phyloP scores from a whole-genome alignment of 1,140 invertebrate genomes.

The Eciton burchellii region DNA sequence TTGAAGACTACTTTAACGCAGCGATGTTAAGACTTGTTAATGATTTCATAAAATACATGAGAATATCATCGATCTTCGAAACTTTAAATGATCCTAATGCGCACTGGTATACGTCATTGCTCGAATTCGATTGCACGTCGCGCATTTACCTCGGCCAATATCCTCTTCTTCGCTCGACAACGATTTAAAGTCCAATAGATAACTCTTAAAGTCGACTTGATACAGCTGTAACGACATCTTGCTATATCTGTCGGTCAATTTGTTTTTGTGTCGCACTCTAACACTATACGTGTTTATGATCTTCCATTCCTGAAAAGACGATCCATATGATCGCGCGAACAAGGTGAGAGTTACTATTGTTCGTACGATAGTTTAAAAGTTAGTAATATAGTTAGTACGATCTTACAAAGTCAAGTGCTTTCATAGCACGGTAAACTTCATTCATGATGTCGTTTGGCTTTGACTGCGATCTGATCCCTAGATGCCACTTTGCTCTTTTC shows the following conservation, averaged over 20 bases:
- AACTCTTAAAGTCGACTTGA: constrained; percentile 99
- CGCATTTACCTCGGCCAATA: constrained; percentile 86
- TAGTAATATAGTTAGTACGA: no score
- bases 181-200: constrained; percentile 98
- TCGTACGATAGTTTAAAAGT: no score
- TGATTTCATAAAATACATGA: no score
- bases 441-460: constrained; percentile 99
- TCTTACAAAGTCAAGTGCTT: constrained; percentile 96
- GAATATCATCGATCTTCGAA: no score
- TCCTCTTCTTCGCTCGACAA: constrained; percentile 92
- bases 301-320: constrained; percentile 94
- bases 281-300: constrained; percentile 98
- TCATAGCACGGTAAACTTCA: constrained; percentile 99
- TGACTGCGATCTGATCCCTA: constrained; percentile 99
- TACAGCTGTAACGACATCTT: constrained; percentile 99
- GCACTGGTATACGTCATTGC: no score
- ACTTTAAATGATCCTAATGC: no score
- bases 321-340: background rate
- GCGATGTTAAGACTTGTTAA: no score
- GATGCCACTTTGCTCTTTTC: constrained; percentile 99
- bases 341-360: background rate
- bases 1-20: no score
- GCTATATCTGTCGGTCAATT: constrained; percentile 92
- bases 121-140: no score
- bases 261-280: constrained; percentile 95